A percentile compares a stretch with the other conserved stretches of the same genome.
These are phyloP conservation scores for Anoplophora glabripennis DNA, from an alignment of 1,140 invertebrate genomes.

Conservation along the genomic window DNA sequence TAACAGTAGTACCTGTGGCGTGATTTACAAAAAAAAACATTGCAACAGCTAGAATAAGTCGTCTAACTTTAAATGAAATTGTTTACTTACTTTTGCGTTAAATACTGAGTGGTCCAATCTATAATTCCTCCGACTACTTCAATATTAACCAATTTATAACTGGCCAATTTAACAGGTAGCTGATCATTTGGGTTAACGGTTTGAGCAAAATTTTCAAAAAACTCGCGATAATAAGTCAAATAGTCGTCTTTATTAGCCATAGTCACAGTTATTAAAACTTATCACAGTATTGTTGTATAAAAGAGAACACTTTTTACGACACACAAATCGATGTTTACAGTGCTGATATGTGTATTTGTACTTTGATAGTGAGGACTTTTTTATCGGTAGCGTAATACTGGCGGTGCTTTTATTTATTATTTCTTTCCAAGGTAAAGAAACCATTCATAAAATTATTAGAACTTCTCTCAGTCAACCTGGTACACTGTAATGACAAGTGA, in stretches of 20 bases:
- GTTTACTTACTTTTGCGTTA: slow-evolving; percentile 69
- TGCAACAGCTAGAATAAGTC: background rate
- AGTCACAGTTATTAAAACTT: slow-evolving; percentile 9
- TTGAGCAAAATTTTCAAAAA: slow-evolving; percentile 67
- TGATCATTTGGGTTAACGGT: slow-evolving; percentile 68
- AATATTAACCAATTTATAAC: slow-evolving; percentile 62
- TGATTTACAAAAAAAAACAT: no score
- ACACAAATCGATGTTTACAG: slow-evolving; percentile 14
- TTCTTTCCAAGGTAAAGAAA: background rate
- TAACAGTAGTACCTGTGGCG: no score
- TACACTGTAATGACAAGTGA: background rate
- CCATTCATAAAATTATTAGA: slow-evolving; percentile 3
- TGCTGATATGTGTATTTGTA: slow-evolving; percentile 34
- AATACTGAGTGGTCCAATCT: slow-evolving; percentile 73
- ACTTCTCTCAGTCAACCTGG: background rate
- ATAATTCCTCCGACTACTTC: slow-evolving; percentile 75
- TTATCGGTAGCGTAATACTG: no score
- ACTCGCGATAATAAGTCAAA: slow-evolving; percentile 63
- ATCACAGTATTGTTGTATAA: slow-evolving; percentile 16
- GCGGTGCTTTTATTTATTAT: background rate
- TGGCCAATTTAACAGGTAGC: slow-evolving; percentile 67
- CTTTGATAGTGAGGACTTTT: slow-evolving; percentile 16
- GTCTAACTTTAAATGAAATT: background rate
- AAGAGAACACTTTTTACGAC: slow-evolving; percentile 8
- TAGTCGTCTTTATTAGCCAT: slow-evolving; percentile 61